phyloP scores from a whole-genome alignment of 2,113 vertebrate species.

The Phainopepla nitens region DNA sequence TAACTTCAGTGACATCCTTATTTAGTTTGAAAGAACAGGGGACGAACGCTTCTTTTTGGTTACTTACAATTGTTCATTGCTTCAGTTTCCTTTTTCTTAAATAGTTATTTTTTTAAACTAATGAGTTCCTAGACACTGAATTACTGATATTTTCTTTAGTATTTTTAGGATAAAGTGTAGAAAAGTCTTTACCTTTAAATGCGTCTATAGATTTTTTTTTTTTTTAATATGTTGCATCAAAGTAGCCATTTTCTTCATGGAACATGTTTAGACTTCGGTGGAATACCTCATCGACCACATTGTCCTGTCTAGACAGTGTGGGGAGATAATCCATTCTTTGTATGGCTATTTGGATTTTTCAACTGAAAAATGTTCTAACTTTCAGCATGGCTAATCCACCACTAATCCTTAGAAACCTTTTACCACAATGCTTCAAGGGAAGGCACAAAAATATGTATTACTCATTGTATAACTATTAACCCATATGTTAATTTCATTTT shows the following conservation, averaged over 20 bases:
- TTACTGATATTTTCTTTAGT: not conserved
- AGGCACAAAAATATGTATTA: not conserved
- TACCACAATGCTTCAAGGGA: not conserved
- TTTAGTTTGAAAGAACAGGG: not conserved
- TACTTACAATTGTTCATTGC: not conserved
- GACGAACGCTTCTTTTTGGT: not conserved
- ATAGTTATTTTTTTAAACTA: not conserved
- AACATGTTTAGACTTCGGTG: not conserved
- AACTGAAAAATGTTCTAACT: conserved; percentile 10
- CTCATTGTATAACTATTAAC: not conserved
- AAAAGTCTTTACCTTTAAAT: not conserved
- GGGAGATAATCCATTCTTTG: not conserved
- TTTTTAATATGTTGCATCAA: not conserved
- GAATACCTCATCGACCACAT: not conserved
- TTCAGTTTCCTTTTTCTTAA: not conserved
- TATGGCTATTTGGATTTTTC: conserved; percentile 8
- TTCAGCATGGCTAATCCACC: conserved; percentile 1
- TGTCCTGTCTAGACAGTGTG: not conserved
- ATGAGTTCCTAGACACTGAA: not conserved
- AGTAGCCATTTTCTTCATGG: not conserved
- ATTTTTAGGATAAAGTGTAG: not conserved
- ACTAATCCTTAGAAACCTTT: conserved; percentile 24
- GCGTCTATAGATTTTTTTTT: not conserved
- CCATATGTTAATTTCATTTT: not conserved
- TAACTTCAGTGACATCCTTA: not conserved